Percentiles rank a stretch among this genome's conserved stretches.
Evolutionary conservation across 2,888 invertebrate species (phyloP).

Genomic region (Sisyra terminalis): DNA sequence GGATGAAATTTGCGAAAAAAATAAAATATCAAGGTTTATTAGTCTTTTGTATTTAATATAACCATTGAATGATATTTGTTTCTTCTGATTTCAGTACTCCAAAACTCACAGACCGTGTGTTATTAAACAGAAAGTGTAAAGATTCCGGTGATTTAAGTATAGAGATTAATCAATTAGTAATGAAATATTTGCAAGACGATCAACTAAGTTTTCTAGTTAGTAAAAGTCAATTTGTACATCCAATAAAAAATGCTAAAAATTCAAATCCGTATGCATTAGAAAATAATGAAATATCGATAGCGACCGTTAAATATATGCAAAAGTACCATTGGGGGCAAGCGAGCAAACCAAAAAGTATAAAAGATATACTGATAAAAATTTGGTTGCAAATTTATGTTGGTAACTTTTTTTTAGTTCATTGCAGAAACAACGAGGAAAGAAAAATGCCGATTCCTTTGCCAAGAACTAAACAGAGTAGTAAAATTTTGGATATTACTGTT

Average conservation of each 20-base stretch:
- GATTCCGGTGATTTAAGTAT: slow-evolving; percentile 30
- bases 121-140: slow-evolving; percentile 13
- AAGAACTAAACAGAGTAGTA: slow-evolving; percentile 14
- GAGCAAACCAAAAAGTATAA: too few relatives aligned
- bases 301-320: slow-evolving; percentile 55
- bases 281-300: slow-evolving; percentile 46
- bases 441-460: not conserved
- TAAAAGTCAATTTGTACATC: slow-evolving; percentile 17
- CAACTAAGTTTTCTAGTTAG: slow-evolving; percentile 24
- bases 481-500: slow-evolving; percentile 50
- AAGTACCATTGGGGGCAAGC: slow-evolving; percentile 34
- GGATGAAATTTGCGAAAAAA: too few relatives aligned
- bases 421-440: not conserved
- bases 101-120: not conserved
- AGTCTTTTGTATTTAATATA: too few relatives aligned
- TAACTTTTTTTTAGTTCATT: too few relatives aligned
- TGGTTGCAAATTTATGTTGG: too few relatives aligned
- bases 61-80: too few relatives aligned
- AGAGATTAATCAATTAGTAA: slow-evolving; percentile 34
- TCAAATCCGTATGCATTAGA: slow-evolving; percentile 15
- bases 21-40: too few relatives aligned
- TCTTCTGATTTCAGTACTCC: too few relatives aligned
- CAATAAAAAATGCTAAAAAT: not conserved
- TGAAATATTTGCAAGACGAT: slow-evolving; percentile 36
- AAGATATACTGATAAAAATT: too few relatives aligned